phyloP scores from a whole-genome alignment of 2,888 invertebrate species.

The Camponotus fellah region DNA sequence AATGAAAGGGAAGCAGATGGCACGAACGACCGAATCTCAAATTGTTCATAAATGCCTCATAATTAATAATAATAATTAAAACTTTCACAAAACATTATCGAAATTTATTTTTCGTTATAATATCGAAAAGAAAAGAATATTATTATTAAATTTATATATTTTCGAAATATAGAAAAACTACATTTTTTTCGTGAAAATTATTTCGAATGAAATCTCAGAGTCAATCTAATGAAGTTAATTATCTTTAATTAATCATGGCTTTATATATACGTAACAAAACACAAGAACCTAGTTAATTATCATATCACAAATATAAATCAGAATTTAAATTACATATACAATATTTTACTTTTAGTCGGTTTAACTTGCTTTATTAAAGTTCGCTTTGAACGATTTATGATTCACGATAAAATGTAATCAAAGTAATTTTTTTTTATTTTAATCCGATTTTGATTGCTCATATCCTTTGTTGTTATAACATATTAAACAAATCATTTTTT shows the following conservation, averaged over 20 bases:
- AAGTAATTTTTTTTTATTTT: not conserved
- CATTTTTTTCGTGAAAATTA: not conserved
- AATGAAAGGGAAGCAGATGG: constrained; percentile 57
- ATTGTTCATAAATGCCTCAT: constrained; percentile 4
- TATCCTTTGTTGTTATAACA: not conserved
- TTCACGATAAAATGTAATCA: not conserved
- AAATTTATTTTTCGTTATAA: not conserved
- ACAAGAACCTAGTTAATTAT: not conserved
- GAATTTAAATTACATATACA: not conserved
- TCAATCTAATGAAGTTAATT: not conserved
- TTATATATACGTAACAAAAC: not conserved
- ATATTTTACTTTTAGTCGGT: not conserved
- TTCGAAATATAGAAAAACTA: not conserved
- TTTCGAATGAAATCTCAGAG: not conserved
- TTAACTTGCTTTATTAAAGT: not conserved
- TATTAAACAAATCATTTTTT: not conserved
- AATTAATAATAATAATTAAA: constrained; percentile 18
- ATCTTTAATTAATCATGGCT: not conserved
- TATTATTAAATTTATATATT: not conserved
- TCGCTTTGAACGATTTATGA: not conserved
- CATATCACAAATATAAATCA: not conserved
- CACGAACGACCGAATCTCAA: constrained; percentile 15
- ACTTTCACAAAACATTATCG: not conserved
- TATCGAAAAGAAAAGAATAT: not conserved
- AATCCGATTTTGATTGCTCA: not conserved